phyloP scores from a whole-genome alignment of 1,140 invertebrate species.

The Trachymyrmex cornetzi region DNA sequence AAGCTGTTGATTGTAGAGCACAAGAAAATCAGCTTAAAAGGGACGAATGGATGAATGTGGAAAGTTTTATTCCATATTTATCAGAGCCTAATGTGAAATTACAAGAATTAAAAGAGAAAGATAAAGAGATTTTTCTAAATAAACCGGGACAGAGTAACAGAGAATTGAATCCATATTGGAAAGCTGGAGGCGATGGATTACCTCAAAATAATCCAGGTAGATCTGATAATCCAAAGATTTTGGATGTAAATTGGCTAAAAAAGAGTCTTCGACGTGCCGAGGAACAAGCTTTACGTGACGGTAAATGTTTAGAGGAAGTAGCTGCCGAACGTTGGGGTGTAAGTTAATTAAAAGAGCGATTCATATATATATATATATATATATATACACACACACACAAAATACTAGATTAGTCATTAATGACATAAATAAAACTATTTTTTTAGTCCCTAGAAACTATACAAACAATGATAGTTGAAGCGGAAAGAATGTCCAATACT shows the following conservation, averaged over 20 bases:
- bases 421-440: slow-evolving; percentile 17
- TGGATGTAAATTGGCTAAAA: slow-evolving; percentile 88
- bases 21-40: slow-evolving; percentile 72
- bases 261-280: slow-evolving; percentile 88
- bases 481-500: slow-evolving; percentile 80
- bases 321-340: slow-evolving; percentile 90
- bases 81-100: slow-evolving; percentile 82
- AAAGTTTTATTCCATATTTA: slow-evolving; percentile 82
- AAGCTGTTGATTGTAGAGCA: background rate
- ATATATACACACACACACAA: background rate
- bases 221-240: slow-evolving; percentile 78
- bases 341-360: slow-evolving; percentile 75
- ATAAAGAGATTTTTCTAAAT: slow-evolving; percentile 86
- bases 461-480: slow-evolving; percentile 86
- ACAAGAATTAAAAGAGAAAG: slow-evolving; percentile 80
- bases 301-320: slow-evolving; percentile 88
- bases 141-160: slow-evolving; percentile 91
- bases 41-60: slow-evolving; percentile 87
- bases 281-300: slow-evolving; percentile 88
- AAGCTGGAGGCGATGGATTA: slow-evolving; percentile 94
- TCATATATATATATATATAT: background rate
- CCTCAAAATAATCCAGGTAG: slow-evolving; percentile 81
- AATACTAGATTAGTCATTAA: slow-evolving; percentile 12
- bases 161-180: slow-evolving; percentile 98
- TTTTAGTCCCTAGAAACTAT: slow-evolving; percentile 87